A percentile compares a stretch with the other conserved stretches of the same genome.
Conservation (phyloP, 2,888 invertebrate genomes). For the Leptinotarsa juncta region DNA sequence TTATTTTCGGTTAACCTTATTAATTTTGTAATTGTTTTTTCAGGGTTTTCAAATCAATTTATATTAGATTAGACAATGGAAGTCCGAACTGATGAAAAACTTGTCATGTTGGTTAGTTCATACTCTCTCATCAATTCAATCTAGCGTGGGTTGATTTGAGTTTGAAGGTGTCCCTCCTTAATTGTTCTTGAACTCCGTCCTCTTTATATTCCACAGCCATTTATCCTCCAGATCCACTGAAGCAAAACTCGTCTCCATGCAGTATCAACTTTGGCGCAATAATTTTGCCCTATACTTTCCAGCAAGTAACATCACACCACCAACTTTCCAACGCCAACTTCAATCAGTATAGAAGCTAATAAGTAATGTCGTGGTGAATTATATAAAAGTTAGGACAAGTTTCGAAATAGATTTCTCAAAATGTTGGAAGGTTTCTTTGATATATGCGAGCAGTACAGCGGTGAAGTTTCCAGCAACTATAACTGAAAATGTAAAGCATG, state of each 20-base stretch:
- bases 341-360: constrained; percentile 34
- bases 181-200: too few species aligned
- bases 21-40: too few species aligned
- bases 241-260: neutral
- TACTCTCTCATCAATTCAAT: too few species aligned
- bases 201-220: too few species aligned
- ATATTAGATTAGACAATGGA: too few species aligned
- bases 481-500: constrained; percentile 15
- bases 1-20: too few species aligned
- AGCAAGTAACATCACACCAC: constrained; percentile 24
- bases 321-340: constrained; percentile 30
- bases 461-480: constrained; percentile 12
- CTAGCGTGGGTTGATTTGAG: too few species aligned
- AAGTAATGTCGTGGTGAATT: constrained; percentile 34
- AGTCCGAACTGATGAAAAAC: too few species aligned
- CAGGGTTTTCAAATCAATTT: too few species aligned
- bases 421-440: constrained; percentile 18
- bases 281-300: constrained; percentile 21
- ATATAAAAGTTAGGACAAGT: constrained; percentile 30
- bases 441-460: constrained; percentile 13
- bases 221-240: neutral
- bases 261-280: constrained; percentile 8
- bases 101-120: too few species aligned
- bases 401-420: constrained; percentile 26
- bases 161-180: too few species aligned